Percentiles rank a stretch among this genome's conserved stretches.
These are phyloP conservation scores for Actinia tenebrosa DNA, from an alignment of 64 coral and sea anemone species.

Conservation along the genomic window DNA sequence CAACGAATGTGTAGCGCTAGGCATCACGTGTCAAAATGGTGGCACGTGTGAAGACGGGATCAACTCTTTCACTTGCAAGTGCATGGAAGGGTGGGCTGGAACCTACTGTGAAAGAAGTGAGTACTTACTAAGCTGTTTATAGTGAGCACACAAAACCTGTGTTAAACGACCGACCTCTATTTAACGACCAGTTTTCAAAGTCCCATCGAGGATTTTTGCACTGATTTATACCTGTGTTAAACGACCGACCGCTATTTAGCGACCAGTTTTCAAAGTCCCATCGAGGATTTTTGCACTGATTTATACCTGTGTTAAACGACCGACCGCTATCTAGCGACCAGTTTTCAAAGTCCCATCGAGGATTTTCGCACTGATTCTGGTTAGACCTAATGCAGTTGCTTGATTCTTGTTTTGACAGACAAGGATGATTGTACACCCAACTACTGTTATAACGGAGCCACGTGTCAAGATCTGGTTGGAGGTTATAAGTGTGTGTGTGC, in stretches of 20 bases:
- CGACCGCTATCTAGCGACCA: no score
- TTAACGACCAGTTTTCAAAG: no score
- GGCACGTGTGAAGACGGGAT: conserved; percentile 15
- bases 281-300: no score
- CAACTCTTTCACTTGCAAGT: conserved; percentile 22
- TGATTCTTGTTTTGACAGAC: background rate
- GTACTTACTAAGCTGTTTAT: background rate
- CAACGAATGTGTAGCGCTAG: background rate
- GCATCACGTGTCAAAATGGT: background rate
- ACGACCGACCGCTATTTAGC: no score
- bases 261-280: no score
- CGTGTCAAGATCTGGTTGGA: conserved; percentile 11
- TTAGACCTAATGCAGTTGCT: background rate
- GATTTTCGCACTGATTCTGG: no score
- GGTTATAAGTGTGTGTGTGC: conserved; percentile 12
- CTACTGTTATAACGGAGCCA: conserved; percentile 8
- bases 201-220: no score
- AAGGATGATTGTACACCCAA: background rate
- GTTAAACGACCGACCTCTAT: no score
- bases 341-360: no score
- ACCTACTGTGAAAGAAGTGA: background rate
- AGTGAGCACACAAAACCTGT: no score
- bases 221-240: no score
- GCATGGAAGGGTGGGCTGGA: conserved; percentile 6
- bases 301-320: no score